Conservation (phyloP, 1,140 invertebrate species). For the Macrostomum lignano region DNA sequence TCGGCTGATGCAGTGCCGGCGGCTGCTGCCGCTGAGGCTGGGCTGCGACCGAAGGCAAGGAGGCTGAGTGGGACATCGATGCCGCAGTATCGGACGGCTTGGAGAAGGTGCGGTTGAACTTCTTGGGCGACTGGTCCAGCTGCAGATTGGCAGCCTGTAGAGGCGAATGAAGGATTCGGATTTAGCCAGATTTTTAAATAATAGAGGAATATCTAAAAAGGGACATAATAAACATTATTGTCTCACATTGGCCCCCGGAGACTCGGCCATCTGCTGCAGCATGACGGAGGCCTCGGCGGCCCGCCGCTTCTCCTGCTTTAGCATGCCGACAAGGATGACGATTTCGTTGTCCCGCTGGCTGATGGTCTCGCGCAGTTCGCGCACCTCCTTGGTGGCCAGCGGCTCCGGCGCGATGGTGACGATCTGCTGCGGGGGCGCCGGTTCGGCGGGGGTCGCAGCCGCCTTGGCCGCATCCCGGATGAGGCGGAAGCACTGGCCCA, state of each 20-base stretch:
- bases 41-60: too few relatives aligned
- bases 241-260: not conserved
- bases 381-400: slow-evolving; percentile 11
- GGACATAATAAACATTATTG: not conserved
- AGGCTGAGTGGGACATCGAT: too few relatives aligned
- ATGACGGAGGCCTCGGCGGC: slow-evolving; percentile 10
- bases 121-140: not conserved
- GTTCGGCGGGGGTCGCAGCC: slow-evolving; percentile 2
- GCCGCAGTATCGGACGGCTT: too few relatives aligned
- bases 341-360: slow-evolving; percentile 27
- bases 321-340: slow-evolving; percentile 26
- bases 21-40: too few relatives aligned
- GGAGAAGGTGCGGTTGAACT: too few relatives aligned
- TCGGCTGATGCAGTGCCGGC: too few relatives aligned
- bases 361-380: slow-evolving; percentile 18
- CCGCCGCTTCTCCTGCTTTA: slow-evolving; percentile 25
- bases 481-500: too few relatives aligned
- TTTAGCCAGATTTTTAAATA: too few relatives aligned
- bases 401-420: not conserved
- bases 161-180: not conserved
- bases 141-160: not conserved
- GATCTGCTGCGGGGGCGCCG: slow-evolving; percentile 2
- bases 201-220: slow-evolving; percentile 1
- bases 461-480: too few relatives aligned
- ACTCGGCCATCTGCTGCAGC: too few relatives aligned